Base-by-base conservation (phyloP, 2,113 vertebrate species). In the Alethe castanea region DNA sequence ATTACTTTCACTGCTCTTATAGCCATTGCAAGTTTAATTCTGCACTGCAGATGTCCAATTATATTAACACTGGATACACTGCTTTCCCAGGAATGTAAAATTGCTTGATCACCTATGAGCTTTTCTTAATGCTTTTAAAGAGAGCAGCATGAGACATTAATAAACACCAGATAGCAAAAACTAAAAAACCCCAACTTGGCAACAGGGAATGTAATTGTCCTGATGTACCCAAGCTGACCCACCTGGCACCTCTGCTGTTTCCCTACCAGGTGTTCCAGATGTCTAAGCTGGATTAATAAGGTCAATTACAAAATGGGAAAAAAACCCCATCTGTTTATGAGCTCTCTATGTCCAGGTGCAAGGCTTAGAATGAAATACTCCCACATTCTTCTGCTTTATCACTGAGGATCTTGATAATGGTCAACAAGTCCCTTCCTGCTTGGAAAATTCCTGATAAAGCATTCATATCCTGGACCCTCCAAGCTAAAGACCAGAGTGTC, bases 361-460 rank as follows among this genome's bases (percentile, higher is more conserved):
- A 92, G 44, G n/a, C n/a, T 89, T 29, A 80, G 78, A 73, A 52
- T 80, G 24, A 91, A 93, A 93, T 71, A 89, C 81, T 89, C 90
- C 81, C 86, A 95, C 70, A 0, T 83, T 92, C 66, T 87, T 93
- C 92, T 96, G 73, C 67, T 94, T 93, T 95, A 80, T 81, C 76
- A 66, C 80, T 94, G 90, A 91, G 56, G 80, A 94, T 25, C 54
- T 94, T 78, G 77, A 66, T 87, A 91, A 77, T 65, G 38, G 61
- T 42, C 11, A 0, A 64, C 23, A 87, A 90, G 60, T 73, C 35
- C 70, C 83, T 94, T 94, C 90, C 97, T 93, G 83, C 89, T 88
- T 50, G 86, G 94, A 95, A 96, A 95, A 85, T 90, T 87, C 91
- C 88, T 84, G 83, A 96, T 87, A 93, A 96, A 96, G 20, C 82